Percentiles rank a stretch among this genome's conserved stretches.
These are phyloP conservation scores for Thamnophis sirtalis DNA, from an alignment of 2,113 vertebrate species.

Conservation along the genomic window DNA sequence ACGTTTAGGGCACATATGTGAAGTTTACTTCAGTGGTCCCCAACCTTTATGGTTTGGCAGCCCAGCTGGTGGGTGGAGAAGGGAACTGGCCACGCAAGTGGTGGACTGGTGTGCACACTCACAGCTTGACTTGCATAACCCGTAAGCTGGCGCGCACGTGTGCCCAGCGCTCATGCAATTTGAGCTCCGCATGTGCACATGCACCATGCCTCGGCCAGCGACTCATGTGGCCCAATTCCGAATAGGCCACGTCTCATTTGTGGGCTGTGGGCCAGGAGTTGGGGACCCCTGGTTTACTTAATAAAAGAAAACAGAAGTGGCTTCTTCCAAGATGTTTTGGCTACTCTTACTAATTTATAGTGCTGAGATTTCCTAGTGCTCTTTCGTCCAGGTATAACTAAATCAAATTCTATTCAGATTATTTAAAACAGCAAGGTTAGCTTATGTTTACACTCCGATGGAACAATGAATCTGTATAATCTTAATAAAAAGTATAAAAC, in stretches of 20 bases:
- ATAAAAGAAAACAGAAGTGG: not conserved
- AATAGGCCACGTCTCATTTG: no score
- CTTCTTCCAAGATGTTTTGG: not conserved
- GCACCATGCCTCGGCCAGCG: no score
- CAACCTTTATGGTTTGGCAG: not conserved
- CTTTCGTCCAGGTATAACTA: not conserved
- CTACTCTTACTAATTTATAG: not conserved
- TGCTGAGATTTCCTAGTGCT: not conserved
- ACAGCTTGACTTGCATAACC: not conserved
- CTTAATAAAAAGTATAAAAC: no score
- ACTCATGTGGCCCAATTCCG: no score
- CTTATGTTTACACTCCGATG: no score
- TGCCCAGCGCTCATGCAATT: no score
- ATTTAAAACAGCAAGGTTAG: not conserved
- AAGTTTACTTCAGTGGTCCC: not conserved
- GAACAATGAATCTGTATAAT: no score
- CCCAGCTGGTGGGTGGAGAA: not conserved
- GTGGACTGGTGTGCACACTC: not conserved
- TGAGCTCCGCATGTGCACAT: no score
- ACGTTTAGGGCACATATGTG: not conserved
- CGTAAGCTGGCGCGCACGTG: fast-evolving
- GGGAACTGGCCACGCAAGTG: not conserved
- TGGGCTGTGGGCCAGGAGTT: not conserved
- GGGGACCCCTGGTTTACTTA: not conserved
- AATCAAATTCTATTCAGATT: not conserved